A percentile compares a stretch with the other conserved stretches of the same genome.
These are phyloP conservation scores for Octopus bimaculoides DNA, from an alignment of 1,140 invertebrate species.

Conservation along the genomic window DNA sequence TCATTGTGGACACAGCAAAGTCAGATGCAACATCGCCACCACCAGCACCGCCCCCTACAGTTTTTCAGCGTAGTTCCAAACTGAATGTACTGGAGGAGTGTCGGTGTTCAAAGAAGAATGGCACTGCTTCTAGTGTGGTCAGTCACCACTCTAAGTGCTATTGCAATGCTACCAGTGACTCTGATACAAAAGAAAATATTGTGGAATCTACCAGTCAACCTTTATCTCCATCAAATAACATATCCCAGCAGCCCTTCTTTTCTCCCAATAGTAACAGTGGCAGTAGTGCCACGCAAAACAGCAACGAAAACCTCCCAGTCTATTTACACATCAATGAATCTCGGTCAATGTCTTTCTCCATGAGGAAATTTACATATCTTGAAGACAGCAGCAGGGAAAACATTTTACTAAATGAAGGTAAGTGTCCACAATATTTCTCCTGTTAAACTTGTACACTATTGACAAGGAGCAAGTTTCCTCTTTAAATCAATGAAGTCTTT, in stretches of 20 bases:
- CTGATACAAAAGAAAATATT: neutral
- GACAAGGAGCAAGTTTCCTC: no score
- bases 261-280: slow-evolving; percentile 47
- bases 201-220: slow-evolving; percentile 2
- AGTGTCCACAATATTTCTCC: neutral
- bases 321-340: slow-evolving; percentile 50
- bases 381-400: slow-evolving; percentile 38
- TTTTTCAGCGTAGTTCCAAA: slow-evolving; percentile 1
- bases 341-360: slow-evolving; percentile 50
- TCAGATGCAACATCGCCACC: neutral
- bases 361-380: slow-evolving; percentile 42
- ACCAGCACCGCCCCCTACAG: neutral
- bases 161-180: neutral
- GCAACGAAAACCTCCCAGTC: slow-evolving; percentile 42
- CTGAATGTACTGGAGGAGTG: slow-evolving; percentile 9
- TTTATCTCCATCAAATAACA: neutral
- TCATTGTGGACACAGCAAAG: neutral
- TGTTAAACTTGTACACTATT: neutral
- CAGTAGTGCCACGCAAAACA: slow-evolving; percentile 43
- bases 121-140: neutral
- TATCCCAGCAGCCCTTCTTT: slow-evolving; percentile 45
- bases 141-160: neutral
- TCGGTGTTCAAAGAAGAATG: slow-evolving; percentile 1
- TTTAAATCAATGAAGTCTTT: no score
- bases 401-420: slow-evolving; percentile 44